Evolutionary conservation across 2,797 vertebrate species (phyloP).

Genomic region (Artibeus lituratus): DNA sequence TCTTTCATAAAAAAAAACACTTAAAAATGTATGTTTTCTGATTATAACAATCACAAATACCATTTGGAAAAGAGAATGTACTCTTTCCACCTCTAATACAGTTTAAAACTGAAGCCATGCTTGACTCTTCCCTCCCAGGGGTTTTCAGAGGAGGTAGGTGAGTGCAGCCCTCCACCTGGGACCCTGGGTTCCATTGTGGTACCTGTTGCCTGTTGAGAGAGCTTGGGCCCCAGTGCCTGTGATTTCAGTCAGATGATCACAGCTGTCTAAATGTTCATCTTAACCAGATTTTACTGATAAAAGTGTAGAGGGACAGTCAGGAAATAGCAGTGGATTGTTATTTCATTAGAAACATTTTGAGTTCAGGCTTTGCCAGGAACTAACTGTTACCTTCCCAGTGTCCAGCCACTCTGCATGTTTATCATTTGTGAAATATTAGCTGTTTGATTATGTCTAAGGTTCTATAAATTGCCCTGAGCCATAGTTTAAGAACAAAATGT

Average conservation of each 20-base stretch:
- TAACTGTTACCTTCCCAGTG: neutral
- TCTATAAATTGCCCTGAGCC: neutral
- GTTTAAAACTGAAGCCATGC: neutral
- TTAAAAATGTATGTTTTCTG: neutral
- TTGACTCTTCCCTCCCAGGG: neutral
- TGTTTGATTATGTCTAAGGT: neutral
- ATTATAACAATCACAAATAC: slow-evolving; percentile 40
- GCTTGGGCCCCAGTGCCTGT: neutral
- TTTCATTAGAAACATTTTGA: neutral
- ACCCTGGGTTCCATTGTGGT: neutral
- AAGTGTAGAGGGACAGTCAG: neutral
- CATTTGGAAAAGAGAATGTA: neutral
- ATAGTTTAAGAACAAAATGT: neutral
- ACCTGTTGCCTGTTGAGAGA: neutral
- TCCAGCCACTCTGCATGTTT: neutral
- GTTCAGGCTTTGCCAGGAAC: neutral
- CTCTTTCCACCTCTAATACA: neutral
- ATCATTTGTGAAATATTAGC: slow-evolving; percentile 1
- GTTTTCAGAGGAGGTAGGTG: neutral
- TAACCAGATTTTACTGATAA: neutral
- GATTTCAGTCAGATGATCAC: neutral
- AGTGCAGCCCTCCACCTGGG: neutral
- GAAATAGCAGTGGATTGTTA: neutral
- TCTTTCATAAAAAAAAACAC: neutral
- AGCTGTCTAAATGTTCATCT: neutral